Conservation (phyloP, 2,888 invertebrate species). For the Azorinus chamasolen region DNA sequence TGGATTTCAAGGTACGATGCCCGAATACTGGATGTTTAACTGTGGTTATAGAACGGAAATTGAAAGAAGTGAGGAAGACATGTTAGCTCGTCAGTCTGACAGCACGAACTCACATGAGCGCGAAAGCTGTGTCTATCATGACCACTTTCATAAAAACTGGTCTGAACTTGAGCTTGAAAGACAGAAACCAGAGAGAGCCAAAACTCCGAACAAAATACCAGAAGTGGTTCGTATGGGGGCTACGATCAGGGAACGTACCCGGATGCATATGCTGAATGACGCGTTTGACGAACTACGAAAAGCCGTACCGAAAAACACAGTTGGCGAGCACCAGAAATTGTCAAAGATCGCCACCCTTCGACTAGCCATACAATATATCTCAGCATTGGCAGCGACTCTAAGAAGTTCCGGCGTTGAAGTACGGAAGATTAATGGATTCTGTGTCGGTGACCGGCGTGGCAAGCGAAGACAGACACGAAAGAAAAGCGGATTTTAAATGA, state of each 20-base stretch:
- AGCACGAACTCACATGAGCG: neutral
- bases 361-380: conserved; percentile 86
- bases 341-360: conserved; percentile 86
- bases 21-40: too few relatives aligned
- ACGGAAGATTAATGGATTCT: conserved; percentile 68
- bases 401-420: conserved; percentile 78
- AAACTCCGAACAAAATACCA: conserved; percentile 25
- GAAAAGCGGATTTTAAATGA: neutral
- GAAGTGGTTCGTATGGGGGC: conserved; percentile 77
- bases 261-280: conserved; percentile 86
- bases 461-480: conserved; percentile 58
- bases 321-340: conserved; percentile 85
- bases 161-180: neutral
- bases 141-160: neutral
- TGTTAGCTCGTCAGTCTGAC: too few relatives aligned
- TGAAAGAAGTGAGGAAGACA: too few relatives aligned
- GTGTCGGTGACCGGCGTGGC: conserved; percentile 74
- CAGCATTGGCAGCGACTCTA: conserved; percentile 79
- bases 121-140: neutral
- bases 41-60: too few relatives aligned
- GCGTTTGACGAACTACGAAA: conserved; percentile 85
- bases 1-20: too few relatives aligned
- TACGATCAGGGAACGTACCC: conserved; percentile 83
- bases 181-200: neutral
- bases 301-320: conserved; percentile 84